Evolutionary conservation across 2,888 invertebrate species (phyloP), one percentile per base, ranked within the genome.

Genomic region (Athalia rosae): DNA sequence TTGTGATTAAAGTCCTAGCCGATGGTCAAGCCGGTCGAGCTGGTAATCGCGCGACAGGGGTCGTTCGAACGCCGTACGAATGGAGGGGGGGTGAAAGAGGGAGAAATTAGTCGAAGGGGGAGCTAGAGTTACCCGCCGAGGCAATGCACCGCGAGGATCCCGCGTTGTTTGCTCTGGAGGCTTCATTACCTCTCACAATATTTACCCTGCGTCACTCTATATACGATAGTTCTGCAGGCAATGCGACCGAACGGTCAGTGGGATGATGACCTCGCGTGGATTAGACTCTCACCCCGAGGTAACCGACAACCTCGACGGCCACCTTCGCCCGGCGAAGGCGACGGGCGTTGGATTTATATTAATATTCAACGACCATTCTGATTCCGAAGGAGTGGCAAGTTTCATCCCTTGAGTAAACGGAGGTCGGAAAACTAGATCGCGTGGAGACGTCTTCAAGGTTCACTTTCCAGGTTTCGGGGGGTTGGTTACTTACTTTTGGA

Each of bases 401-500:
- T 77, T 78, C 62, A 15, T 48, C 45, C 69, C 47, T 56, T 4
- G 9, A 63, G n/a, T 28, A 64, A 47, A 15, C 6, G 4, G 28
- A 13, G 53, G 48, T 61, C 59, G 43, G 64, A 58, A 58, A 79
- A 79, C 59, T 50, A n/a, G 13, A 66, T 9, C 9, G 28, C 41
- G 48, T 45, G 28, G 4, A 4, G 6, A 4, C 0, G 4, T 13
- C 13, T 45, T 13, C 47, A 4, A 61, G 8, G 8, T n/a, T n/a
- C 2, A 62, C 41, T 7, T 3, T 13, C 66, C 9, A 15, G 6
- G 8, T 50, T 77, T 8, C 2, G 45, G 8, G 11, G 13, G 41
- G 66, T 9, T 47, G 11, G 73, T 77, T 74, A 89, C 91, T 91
- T 87, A 95, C 95, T 93, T 92, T 85, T 94, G 93, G 86, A 93